phyloP scores from a whole-genome alignment of 2,113 vertebrate genomes.

The Maccullochella peelii region DNA sequence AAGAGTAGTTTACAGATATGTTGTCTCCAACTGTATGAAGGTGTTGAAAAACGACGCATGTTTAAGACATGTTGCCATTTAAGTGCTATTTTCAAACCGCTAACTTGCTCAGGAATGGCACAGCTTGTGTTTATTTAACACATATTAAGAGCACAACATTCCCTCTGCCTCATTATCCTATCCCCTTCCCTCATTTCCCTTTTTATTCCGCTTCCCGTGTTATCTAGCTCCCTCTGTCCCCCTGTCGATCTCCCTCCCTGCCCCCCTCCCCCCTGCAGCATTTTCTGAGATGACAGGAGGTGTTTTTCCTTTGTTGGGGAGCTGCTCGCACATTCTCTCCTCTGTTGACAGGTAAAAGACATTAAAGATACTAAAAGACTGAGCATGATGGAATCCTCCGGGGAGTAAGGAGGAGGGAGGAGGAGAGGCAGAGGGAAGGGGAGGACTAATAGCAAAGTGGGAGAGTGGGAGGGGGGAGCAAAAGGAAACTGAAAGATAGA shows the following conservation, averaged over 20 bases:
- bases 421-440: constrained; percentile 44
- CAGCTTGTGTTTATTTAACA: constrained; percentile 39
- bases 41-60: neutral
- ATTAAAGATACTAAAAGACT: constrained; percentile 81
- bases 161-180: constrained; percentile 40
- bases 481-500: constrained; percentile 53
- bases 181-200: constrained; percentile 46
- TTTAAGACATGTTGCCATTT: constrained; percentile 26
- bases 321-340: constrained; percentile 73
- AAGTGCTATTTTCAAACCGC: constrained; percentile 8
- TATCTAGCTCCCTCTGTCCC: constrained; percentile 66
- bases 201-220: constrained; percentile 53
- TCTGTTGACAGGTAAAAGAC: constrained; percentile 83
- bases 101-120: constrained; percentile 21
- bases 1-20: neutral
- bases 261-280: constrained; percentile 65
- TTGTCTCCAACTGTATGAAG: neutral
- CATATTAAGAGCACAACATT: constrained; percentile 24
- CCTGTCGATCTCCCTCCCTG: constrained; percentile 59
- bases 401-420: constrained; percentile 58
- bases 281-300: constrained; percentile 79
- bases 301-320: constrained; percentile 80
- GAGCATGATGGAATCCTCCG: constrained; percentile 76
- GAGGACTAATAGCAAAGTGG: constrained; percentile 50
- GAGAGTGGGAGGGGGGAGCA: constrained; percentile 7